Conservation (phyloP, 2,797 vertebrate species). For the Echeneis naucrates region DNA sequence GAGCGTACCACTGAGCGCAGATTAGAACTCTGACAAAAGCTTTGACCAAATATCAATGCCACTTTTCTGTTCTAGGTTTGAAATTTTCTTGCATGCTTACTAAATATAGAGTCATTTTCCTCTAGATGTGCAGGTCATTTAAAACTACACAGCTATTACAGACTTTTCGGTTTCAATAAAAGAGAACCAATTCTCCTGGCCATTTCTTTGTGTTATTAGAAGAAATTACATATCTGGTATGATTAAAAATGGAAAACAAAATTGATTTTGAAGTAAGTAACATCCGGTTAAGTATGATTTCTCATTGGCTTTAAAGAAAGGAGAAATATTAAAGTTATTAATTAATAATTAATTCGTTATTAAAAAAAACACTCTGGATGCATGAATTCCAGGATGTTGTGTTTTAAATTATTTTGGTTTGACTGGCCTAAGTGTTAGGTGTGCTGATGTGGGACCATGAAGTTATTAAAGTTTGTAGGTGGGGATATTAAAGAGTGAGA, state of each 20-base stretch:
- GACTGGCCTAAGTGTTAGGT: conserved; percentile 25
- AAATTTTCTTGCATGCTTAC: conserved; percentile 18
- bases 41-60: neutral
- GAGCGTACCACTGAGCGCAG: neutral
- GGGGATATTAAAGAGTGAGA: conserved; percentile 49
- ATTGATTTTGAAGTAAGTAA: conserved; percentile 58
- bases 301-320: conserved; percentile 52
- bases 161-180: conserved; percentile 54
- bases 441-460: conserved; percentile 40
- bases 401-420: conserved; percentile 55
- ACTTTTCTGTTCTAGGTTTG: conserved; percentile 1
- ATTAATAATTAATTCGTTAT: no score
- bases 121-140: conserved; percentile 23
- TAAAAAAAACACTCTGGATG: conserved; percentile 12
- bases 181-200: conserved; percentile 45
- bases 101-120: conserved; percentile 5
- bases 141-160: conserved; percentile 33
- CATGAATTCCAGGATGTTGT: conserved; percentile 51
- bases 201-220: conserved; percentile 50
- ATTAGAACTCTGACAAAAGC: neutral
- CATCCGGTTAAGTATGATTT: conserved; percentile 59
- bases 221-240: conserved; percentile 57
- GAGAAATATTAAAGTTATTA: conserved; percentile 58
- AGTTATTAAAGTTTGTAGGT: conserved; percentile 59
- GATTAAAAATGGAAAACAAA: conserved; percentile 68